Conservation (phyloP, 2,113 vertebrate species). For the Myotis brandtii region DNA sequence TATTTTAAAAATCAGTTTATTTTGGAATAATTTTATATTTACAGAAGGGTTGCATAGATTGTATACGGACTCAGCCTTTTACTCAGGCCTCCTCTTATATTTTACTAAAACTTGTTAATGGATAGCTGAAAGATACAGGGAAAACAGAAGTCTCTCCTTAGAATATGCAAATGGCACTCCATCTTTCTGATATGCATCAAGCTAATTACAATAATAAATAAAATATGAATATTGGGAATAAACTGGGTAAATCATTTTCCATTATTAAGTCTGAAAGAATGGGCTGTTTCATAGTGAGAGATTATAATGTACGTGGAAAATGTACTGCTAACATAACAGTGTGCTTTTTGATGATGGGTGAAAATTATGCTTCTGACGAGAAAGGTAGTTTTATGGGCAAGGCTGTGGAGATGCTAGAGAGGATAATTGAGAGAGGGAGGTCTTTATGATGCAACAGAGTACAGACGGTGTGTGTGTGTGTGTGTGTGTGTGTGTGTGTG, state of each 20-base stretch:
- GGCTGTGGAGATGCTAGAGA: background rate
- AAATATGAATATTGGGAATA: conserved; percentile 68
- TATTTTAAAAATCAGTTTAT: background rate
- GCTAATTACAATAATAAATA: conserved; percentile 74
- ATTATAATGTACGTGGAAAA: background rate
- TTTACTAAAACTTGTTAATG: conserved; percentile 33
- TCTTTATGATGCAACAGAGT: background rate
- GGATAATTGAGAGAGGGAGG: conserved; percentile 42
- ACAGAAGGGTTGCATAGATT: background rate
- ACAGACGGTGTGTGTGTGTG: background rate
- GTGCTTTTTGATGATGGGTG: background rate
- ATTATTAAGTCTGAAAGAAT: conserved; percentile 52
- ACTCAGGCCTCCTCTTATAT: background rate
- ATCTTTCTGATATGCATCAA: conserved; percentile 41
- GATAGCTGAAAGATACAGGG: background rate
- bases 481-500: background rate
- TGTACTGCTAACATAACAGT: background rate
- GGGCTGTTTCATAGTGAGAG: background rate
- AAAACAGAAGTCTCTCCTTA: background rate
- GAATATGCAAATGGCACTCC: conserved; percentile 14
- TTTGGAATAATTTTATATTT: conserved; percentile 17
- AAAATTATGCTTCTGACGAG: conserved; percentile 17
- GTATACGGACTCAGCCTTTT: background rate
- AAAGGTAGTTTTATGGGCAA: conserved; percentile 50
- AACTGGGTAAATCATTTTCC: conserved; percentile 6